These are phyloP conservation scores for Drosophila takahashii DNA, from an alignment of 1,140 invertebrate species.

Conservation along the genomic window DNA sequence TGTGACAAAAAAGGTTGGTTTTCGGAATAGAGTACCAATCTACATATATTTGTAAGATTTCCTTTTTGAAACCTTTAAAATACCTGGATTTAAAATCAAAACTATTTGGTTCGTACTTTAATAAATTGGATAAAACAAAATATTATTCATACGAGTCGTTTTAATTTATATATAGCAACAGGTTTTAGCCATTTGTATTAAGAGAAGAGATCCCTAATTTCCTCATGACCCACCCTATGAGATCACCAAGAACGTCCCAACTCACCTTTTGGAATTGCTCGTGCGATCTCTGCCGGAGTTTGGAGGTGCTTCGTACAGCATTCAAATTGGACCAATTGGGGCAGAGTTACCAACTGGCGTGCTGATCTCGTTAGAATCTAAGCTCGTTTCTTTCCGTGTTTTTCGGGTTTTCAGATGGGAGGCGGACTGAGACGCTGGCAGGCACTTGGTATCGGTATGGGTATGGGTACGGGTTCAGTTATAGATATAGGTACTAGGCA, in stretches of 20 bases:
- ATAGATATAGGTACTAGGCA: conserved; percentile 10
- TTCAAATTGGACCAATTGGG: conserved; percentile 53
- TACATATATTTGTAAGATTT: too few species aligned
- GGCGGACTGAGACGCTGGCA: conserved; percentile 24
- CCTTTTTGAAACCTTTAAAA: too few species aligned
- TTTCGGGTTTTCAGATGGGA: conserved; percentile 36
- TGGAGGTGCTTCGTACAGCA: conserved; percentile 11
- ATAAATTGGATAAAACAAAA: neutral
- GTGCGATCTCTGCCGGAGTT: conserved; percentile 13
- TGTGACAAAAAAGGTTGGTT: too few species aligned
- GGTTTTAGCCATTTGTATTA: neutral
- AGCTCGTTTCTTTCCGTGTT: conserved; percentile 45
- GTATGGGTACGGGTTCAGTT: conserved; percentile 1
- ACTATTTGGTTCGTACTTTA: too few species aligned
- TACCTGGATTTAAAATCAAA: too few species aligned
- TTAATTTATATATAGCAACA: neutral
- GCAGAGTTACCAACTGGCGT: conserved; percentile 33
- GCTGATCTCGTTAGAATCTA: conserved; percentile 63
- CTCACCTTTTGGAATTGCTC: conserved; percentile 40
- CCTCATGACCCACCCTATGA: neutral
- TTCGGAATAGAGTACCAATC: too few species aligned
- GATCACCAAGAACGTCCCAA: conserved; percentile 7
- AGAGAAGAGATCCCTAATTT: neutral
- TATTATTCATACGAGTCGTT: neutral
- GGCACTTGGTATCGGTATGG: conserved; percentile 23